Evolutionary conservation across 2,797 vertebrate genomes (phyloP).

Genomic region (Leontopithecus rosalia): DNA sequence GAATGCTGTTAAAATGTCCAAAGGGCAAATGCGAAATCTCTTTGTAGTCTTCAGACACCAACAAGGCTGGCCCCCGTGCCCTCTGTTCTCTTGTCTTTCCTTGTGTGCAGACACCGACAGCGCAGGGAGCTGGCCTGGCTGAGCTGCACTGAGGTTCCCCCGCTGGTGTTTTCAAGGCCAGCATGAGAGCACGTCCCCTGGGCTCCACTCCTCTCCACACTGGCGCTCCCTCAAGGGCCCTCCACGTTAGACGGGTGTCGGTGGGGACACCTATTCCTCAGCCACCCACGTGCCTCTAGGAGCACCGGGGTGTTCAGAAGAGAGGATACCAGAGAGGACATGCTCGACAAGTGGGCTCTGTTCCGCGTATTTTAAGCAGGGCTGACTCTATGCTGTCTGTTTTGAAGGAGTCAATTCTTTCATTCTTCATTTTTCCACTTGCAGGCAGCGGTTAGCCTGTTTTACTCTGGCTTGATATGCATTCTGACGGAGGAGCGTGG

Average conservation of each 20-base stretch:
- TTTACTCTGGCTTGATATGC: neutral
- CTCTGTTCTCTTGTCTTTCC: neutral
- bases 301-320: neutral
- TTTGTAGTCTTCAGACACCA: neutral
- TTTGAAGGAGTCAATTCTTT: neutral
- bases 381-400: too few relatives aligned
- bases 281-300: fast-evolving
- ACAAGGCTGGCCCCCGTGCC: neutral
- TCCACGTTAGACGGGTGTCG: neutral
- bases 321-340: neutral
- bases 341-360: fast-evolving
- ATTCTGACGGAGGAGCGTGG: neutral
- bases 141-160: too few relatives aligned
- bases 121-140: neutral
- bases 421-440: neutral
- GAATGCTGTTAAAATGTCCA: neutral
- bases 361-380: neutral
- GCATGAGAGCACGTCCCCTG: neutral
- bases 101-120: too few relatives aligned
- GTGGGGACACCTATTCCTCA: fast-evolving
- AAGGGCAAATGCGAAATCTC: neutral
- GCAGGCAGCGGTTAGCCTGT: neutral
- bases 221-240: neutral
- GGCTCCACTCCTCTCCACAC: fast-evolving
- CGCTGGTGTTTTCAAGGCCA: fast-evolving